phyloP scores from a whole-genome alignment of 2,797 vertebrate species.

The Trachurus trachurus region DNA sequence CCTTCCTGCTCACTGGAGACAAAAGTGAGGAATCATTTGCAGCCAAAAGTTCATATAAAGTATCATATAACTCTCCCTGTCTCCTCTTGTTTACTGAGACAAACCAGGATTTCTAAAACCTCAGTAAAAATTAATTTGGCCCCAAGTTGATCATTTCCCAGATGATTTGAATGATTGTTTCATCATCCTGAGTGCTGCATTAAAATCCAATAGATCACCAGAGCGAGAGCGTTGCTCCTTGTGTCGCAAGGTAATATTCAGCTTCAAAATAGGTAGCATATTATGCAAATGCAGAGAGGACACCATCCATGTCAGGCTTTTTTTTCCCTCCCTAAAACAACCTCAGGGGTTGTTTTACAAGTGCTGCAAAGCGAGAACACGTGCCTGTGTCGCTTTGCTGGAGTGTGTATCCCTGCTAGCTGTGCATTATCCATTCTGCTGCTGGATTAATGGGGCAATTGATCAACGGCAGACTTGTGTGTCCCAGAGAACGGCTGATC shows the following conservation, averaged over 20 bases:
- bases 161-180: slow-evolving; percentile 30
- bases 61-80: background rate
- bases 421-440: slow-evolving; percentile 74
- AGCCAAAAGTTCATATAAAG: background rate
- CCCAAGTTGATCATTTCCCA: slow-evolving; percentile 34
- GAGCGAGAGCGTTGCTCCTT: slow-evolving; percentile 13
- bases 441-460: slow-evolving; percentile 82
- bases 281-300: slow-evolving; percentile 62
- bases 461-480: slow-evolving; percentile 79
- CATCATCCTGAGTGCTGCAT: slow-evolving; percentile 28
- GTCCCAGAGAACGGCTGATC: slow-evolving; percentile 75
- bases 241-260: slow-evolving; percentile 21
- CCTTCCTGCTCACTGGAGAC: background rate
- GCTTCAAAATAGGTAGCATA: slow-evolving; percentile 44
- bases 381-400: slow-evolving; percentile 43
- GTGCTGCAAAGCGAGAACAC: slow-evolving; percentile 54
- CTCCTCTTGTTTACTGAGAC: slow-evolving; percentile 10
- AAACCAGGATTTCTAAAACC: slow-evolving; percentile 30
- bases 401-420: slow-evolving; percentile 60
- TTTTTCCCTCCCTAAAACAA: slow-evolving; percentile 48
- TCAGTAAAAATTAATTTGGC: slow-evolving; percentile 45
- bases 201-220: slow-evolving; percentile 15
- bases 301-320: slow-evolving; percentile 42
- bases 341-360: slow-evolving; percentile 73
- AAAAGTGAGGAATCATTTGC: background rate